Conservation (phyloP, 2,797 vertebrate species). For the Manis crassicaudata region DNA sequence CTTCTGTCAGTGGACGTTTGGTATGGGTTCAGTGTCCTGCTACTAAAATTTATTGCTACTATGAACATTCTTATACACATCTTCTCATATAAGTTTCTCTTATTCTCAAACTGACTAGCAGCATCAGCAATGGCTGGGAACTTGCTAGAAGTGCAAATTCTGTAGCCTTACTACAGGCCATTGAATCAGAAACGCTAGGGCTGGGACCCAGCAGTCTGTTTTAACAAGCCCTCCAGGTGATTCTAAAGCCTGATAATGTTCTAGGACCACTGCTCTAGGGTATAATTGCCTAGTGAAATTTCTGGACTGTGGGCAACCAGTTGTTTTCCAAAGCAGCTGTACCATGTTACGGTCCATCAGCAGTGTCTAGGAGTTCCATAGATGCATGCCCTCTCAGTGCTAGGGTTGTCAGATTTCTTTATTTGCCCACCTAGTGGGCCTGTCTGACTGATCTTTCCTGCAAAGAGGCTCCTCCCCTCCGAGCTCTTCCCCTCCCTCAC, state of each 20-base stretch:
- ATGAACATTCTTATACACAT: neutral
- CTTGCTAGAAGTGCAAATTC: neutral
- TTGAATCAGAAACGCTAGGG: neutral
- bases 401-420: neutral
- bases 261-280: neutral
- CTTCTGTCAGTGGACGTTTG: neutral
- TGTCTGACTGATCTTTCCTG: neutral
- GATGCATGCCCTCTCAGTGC: neutral
- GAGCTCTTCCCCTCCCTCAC: neutral
- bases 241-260: neutral
- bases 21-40: neutral
- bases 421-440: fast-evolving
- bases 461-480: neutral
- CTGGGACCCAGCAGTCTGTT: neutral
- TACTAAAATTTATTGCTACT: neutral
- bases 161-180: neutral
- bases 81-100: neutral
- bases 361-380: fast-evolving
- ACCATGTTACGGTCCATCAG: fast-evolving
- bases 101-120: neutral
- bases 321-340: neutral
- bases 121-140: neutral
- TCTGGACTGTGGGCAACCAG: neutral
- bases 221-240: neutral
- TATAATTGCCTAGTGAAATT: neutral